Evolutionary conservation across 2,797 vertebrate genomes (phyloP).

Genomic region (Erethizon dorsatum): DNA sequence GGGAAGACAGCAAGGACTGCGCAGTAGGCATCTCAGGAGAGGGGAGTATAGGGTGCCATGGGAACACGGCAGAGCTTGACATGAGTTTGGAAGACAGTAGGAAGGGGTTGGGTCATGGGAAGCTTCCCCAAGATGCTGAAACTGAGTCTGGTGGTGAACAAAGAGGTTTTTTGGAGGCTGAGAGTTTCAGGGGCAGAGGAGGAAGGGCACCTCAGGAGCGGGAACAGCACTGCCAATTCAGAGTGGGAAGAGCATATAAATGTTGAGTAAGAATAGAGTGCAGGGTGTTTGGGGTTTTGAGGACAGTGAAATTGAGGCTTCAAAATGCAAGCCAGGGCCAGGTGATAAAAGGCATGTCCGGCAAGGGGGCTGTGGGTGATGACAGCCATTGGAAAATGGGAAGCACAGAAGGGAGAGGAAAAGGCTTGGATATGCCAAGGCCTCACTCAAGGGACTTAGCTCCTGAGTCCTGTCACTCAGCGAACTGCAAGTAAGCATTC

Average conservation of each 20-base stretch:
- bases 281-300: background rate
- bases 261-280: background rate
- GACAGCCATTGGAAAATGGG: background rate
- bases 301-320: conserved; percentile 34
- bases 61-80: background rate
- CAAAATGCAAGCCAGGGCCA: background rate
- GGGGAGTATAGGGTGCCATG: too few relatives aligned
- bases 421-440: background rate
- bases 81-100: background rate
- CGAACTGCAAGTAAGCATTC: background rate
- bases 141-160: background rate
- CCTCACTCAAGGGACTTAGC: background rate
- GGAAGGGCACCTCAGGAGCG: background rate
- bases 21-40: too few relatives aligned
- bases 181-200: background rate
- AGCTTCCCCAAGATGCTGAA: background rate
- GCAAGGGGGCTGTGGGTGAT: background rate
- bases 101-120: background rate
- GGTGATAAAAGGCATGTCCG: background rate
- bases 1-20: background rate
- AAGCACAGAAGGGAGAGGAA: background rate
- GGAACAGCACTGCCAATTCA: background rate
- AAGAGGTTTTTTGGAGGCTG: background rate
- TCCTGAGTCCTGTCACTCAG: conserved; percentile 17
- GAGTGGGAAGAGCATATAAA: background rate